phyloP scores from a whole-genome alignment of 2,113 vertebrate species.

The Equus przewalskii region DNA sequence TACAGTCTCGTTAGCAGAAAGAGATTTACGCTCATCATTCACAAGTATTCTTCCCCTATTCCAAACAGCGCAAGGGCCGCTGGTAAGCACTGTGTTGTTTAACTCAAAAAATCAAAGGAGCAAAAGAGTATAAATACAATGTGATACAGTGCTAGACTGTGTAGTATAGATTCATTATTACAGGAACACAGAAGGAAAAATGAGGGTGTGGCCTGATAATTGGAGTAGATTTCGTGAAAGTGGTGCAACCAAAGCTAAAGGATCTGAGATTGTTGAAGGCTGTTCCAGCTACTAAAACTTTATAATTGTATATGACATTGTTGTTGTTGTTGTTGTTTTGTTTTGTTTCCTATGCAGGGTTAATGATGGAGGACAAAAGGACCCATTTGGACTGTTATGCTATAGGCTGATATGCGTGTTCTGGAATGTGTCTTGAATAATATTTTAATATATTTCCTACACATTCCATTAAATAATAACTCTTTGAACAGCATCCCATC shows the following conservation, averaged over 20 bases:
- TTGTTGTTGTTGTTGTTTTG: neutral
- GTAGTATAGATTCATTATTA: neutral
- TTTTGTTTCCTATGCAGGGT: slow-evolving; percentile 40
- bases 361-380: slow-evolving; percentile 19
- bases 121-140: neutral
- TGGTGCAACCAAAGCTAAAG: neutral
- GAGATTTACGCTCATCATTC: slow-evolving; percentile 6
- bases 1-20: neutral
- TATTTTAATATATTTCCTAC: slow-evolving; percentile 65
- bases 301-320: neutral
- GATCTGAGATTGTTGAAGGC: slow-evolving; percentile 10
- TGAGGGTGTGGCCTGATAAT: neutral
- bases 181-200: slow-evolving; percentile 23
- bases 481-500: slow-evolving; percentile 57
- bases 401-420: neutral
- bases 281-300: neutral
- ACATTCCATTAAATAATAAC: slow-evolving; percentile 38
- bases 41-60: neutral
- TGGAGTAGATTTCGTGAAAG: slow-evolving; percentile 36
- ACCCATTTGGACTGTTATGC: neutral
- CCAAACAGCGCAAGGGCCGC: neutral
- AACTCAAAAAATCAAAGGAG: neutral
- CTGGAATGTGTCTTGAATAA: slow-evolving; percentile 48
- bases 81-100: neutral
- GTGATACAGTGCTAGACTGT: neutral